Base-by-base conservation (phyloP, 1,140 invertebrate genomes). In the Melanaphis sacchari region DNA sequence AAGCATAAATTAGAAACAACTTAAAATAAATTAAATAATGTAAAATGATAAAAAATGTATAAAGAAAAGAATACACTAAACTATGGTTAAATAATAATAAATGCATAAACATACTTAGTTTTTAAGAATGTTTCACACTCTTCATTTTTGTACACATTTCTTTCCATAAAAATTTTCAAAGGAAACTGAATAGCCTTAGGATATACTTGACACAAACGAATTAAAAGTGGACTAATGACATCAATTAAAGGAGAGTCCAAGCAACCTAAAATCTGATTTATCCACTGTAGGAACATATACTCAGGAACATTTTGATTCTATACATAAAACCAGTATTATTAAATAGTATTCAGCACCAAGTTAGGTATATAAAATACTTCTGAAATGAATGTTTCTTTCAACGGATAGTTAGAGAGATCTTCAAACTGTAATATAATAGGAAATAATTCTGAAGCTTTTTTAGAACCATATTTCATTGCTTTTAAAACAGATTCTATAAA, bases 401-500 rank as follows among this genome's bases (percentile, higher is more conserved):
- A 38, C 38, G 88, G 9, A 89, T 5, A 18, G 36, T 89, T 9
- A 38, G 88, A 38, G 36, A 89, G 88, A 89, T 52, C 54, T 89
- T 89, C 40, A 85, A 85, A 54, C 38, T 89, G 88, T 54, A 89
- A 54, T 52, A 89, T 54, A 11, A 89, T 52, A 52, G 88, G 88
- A 89, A 89, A 89, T 38, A 89, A 38, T 52, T 36, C 24, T 26
- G 43, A 89, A 36, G 88, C 88, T 89, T 89, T 89, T 89, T 52
- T 54, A 38, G 43, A 49, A 54, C 88, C 88, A 54, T 89, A 89
- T 40, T 89, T 52, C 88, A 89, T 89, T 89, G 88, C 43, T 52
- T 89, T 89, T 89, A 89, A 52, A 52, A 89, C 49, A 52, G 88
- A 89, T 89, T 89, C 88, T 31, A 89, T 54, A 52, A 89, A 89